A percentile compares a stretch with the other conserved stretches of the same genome.
Conservation (phyloP, 2,797 vertebrate genomes). For the Brachyalestes nurse region DNA sequence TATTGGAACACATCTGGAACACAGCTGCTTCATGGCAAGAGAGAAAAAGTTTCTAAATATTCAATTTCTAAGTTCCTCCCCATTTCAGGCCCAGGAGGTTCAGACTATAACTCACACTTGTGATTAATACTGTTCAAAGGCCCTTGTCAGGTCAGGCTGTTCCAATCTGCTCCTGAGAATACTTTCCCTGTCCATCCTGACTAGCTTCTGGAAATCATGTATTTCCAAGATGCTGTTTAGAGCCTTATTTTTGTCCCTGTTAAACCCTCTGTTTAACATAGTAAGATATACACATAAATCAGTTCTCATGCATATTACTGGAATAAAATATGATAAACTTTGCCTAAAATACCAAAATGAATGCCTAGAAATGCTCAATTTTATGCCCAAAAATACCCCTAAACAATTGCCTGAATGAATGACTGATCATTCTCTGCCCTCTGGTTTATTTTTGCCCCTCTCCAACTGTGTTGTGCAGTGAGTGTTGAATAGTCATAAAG, state of each 20-base stretch:
- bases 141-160: background rate
- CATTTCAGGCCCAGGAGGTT: conserved; percentile 11
- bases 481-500: conserved; percentile 21
- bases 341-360: no score
- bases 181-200: background rate
- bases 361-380: background rate
- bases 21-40: conserved; percentile 37
- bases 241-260: background rate
- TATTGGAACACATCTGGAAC: conserved; percentile 40
- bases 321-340: background rate
- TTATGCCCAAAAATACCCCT: background rate
- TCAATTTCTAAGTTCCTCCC: conserved; percentile 15
- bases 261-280: background rate
- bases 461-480: background rate
- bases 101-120: conserved; percentile 37
- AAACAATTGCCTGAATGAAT: background rate
- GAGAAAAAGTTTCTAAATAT: conserved; percentile 27
- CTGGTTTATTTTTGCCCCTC: background rate
- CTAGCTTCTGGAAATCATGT: background rate
- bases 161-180: conserved; percentile 24
- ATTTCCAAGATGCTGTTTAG: background rate
- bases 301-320: background rate
- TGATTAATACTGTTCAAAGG: conserved; percentile 14
- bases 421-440: background rate
- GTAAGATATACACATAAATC: background rate